These are phyloP conservation scores for Penaeus japonicus DNA, from an alignment of 1,140 invertebrate species.

Conservation along the genomic window DNA sequence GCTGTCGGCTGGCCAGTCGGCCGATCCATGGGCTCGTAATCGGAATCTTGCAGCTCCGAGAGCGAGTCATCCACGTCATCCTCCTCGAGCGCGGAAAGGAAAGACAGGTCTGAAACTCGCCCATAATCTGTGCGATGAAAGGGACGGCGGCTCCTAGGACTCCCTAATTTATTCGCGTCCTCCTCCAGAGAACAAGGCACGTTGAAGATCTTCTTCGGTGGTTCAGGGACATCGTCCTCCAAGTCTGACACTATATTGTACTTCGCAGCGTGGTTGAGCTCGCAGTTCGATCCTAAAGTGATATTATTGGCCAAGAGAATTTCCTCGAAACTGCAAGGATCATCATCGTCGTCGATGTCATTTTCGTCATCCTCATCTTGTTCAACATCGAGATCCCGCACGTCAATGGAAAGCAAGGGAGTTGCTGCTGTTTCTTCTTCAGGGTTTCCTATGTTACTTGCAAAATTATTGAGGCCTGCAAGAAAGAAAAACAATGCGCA, in stretches of 20 bases:
- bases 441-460: neutral
- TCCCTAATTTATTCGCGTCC: constrained; percentile 25
- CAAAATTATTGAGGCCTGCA: neutral
- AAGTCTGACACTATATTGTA: constrained; percentile 46
- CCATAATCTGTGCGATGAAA: constrained; percentile 46
- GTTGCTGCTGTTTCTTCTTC: constrained; percentile 34
- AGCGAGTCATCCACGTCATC: constrained; percentile 35
- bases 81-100: constrained; percentile 45
- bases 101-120: constrained; percentile 45
- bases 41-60: constrained; percentile 39
- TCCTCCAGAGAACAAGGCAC: constrained; percentile 15
- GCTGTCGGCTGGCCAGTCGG: constrained; percentile 16
- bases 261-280: constrained; percentile 21
- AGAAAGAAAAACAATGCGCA: too few relatives aligned
- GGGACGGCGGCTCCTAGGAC: constrained; percentile 42
- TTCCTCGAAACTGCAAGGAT: constrained; percentile 48
- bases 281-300: constrained; percentile 24
- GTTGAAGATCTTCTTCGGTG: constrained; percentile 23
- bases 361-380: neutral
- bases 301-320: constrained; percentile 47
- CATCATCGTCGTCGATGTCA: constrained; percentile 36
- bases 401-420: constrained; percentile 28
- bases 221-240: constrained; percentile 28
- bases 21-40: constrained; percentile 24
- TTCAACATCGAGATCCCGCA: neutral